These are phyloP conservation scores for Tachycineta bicolor DNA, from an alignment of 2,113 vertebrate genomes.

Conservation along the genomic window DNA sequence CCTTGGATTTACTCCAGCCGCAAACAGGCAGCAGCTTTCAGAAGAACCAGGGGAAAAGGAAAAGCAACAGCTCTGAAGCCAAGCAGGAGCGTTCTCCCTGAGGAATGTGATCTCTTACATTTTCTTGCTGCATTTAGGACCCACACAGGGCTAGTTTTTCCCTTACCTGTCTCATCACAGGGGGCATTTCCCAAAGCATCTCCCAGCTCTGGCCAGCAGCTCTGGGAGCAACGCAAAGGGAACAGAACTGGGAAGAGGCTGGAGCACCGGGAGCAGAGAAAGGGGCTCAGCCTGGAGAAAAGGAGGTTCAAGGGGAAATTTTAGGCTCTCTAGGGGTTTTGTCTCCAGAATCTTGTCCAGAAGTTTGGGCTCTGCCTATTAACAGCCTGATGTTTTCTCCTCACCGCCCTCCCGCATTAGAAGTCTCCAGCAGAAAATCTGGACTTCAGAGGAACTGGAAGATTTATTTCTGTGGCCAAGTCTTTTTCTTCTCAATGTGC, in stretches of 20 bases:
- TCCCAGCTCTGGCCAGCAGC: background rate
- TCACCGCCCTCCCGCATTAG: accelerated
- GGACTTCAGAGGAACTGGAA: background rate
- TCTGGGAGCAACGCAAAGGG: background rate
- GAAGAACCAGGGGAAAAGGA: background rate
- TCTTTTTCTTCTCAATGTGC: background rate
- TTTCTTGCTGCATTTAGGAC: background rate
- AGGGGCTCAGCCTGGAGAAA: background rate
- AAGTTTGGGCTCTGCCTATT: background rate
- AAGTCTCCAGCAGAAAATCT: background rate
- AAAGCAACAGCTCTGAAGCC: background rate
- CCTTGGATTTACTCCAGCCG: background rate
- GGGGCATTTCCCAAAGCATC: background rate
- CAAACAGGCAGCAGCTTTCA: background rate
- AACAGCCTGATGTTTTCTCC: background rate
- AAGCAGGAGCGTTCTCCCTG: background rate
- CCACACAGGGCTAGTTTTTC: background rate
- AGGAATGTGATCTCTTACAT: background rate
- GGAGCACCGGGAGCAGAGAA: accelerated
- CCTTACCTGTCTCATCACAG: background rate
- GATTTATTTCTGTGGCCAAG: background rate
- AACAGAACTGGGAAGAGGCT: accelerated
- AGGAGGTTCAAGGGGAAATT: background rate
- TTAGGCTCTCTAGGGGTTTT: background rate
- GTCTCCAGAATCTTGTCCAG: background rate